A percentile compares a stretch with the other conserved stretches of the same genome.
Evolutionary conservation across 2,797 vertebrate species (phyloP).

Genomic region (Myotis daubentonii): DNA sequence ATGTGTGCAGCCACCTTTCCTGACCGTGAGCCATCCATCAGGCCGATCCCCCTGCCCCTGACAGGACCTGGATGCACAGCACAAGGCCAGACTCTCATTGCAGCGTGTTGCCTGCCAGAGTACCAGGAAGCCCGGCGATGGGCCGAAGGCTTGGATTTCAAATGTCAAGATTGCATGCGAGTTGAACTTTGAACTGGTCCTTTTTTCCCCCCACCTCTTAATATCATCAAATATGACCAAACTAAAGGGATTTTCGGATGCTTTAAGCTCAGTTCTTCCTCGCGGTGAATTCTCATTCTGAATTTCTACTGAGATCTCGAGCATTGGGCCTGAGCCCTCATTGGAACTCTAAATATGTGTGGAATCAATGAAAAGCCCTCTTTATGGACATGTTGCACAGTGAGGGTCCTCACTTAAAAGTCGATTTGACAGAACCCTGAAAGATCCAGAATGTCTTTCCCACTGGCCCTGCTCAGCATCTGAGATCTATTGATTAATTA

Average conservation of each 20-base stretch:
- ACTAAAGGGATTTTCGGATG: background rate
- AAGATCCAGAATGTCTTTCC: background rate
- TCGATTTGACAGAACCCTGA: background rate
- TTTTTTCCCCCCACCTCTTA: background rate
- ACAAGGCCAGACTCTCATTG: background rate
- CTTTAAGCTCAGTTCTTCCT: background rate
- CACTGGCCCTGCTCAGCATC: background rate
- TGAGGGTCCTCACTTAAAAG: background rate
- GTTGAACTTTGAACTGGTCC: background rate
- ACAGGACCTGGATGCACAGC: background rate
- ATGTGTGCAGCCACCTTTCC: constrained; percentile 64
- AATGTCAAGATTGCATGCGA: background rate
- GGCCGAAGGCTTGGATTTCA: background rate
- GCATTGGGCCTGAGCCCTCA: background rate
- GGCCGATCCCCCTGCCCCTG: background rate
- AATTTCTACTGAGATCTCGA: background rate
- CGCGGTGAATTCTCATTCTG: background rate
- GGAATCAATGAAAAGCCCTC: background rate
- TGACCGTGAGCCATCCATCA: constrained; percentile 60
- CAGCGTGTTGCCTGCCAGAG: background rate
- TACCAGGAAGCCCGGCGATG: background rate
- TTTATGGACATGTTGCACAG: background rate
- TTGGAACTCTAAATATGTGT: background rate
- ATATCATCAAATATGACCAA: background rate
- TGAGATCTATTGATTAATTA: background rate